Conservation (phyloP, 1,140 invertebrate genomes). For the Lepidurus arcticus region DNA sequence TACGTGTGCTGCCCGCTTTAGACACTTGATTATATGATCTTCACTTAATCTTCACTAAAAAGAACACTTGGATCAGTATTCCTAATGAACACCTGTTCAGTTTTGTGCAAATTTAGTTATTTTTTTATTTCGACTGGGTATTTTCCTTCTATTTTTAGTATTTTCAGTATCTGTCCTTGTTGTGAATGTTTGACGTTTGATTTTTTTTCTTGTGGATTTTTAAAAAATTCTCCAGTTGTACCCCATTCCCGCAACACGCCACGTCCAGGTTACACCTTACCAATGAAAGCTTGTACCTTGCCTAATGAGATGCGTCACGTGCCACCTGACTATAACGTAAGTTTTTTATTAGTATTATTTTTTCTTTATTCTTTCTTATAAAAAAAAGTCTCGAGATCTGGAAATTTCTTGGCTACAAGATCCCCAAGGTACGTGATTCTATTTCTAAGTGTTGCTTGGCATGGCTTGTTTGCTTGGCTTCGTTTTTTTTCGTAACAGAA, state of each 20-base stretch:
- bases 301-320: conserved; percentile 46
- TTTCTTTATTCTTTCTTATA: background rate
- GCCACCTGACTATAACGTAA: conserved; percentile 28
- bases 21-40: too few species aligned
- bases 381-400: background rate
- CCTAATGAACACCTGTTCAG: too few species aligned
- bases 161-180: too few species aligned
- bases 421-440: too few species aligned
- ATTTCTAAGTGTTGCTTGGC: too few species aligned
- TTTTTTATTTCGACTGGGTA: background rate
- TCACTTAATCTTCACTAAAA: too few species aligned
- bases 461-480: too few species aligned
- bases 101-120: too few species aligned
- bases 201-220: conserved; percentile 26
- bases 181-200: conserved; percentile 32
- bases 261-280: conserved; percentile 63
- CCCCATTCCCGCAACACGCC: conserved; percentile 51
- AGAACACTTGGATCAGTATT: too few species aligned
- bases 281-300: conserved; percentile 65
- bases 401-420: background rate
- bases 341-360: background rate
- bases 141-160: too few species aligned
- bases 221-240: conserved; percentile 51
- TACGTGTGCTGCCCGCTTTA: too few species aligned
- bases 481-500: too few species aligned